Evolutionary conservation across 2,113 vertebrate genomes (phyloP).

Genomic region (Actenoides hombroni): DNA sequence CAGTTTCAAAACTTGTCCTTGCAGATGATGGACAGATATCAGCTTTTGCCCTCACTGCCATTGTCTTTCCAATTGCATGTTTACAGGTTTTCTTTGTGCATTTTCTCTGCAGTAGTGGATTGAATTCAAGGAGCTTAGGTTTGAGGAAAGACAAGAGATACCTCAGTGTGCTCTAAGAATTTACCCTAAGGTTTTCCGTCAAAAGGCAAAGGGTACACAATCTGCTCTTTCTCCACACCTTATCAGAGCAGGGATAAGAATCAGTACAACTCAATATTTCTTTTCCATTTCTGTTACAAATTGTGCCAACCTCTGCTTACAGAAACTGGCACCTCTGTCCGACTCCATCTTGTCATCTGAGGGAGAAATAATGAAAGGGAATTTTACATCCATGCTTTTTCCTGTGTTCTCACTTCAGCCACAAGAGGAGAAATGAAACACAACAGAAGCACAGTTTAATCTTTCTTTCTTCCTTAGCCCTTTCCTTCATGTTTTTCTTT

Average conservation of each 20-base stretch:
- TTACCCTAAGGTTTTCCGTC: neutral
- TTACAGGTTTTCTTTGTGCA: neutral
- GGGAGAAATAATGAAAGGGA: neutral
- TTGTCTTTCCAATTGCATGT: neutral
- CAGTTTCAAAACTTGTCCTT: neutral
- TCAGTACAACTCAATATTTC: accelerated
- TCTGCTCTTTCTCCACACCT: neutral
- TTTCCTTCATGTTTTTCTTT: neutral
- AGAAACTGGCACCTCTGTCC: neutral
- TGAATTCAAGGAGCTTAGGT: neutral
- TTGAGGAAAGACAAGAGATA: neutral
- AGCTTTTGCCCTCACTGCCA: neutral
- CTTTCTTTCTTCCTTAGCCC: neutral
- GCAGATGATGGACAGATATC: neutral
- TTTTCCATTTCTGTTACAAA: neutral
- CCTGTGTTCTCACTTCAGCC: neutral
- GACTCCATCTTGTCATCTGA: neutral
- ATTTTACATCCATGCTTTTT: neutral
- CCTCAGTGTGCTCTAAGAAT: neutral
- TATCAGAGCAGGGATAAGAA: neutral
- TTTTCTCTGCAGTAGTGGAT: neutral
- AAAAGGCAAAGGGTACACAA: neutral
- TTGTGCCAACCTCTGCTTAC: neutral
- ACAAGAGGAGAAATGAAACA: neutral
- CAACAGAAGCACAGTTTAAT: neutral